These are phyloP conservation scores for Candidula unifasciata DNA, from an alignment of 2,888 invertebrate species.

Conservation along the genomic window DNA sequence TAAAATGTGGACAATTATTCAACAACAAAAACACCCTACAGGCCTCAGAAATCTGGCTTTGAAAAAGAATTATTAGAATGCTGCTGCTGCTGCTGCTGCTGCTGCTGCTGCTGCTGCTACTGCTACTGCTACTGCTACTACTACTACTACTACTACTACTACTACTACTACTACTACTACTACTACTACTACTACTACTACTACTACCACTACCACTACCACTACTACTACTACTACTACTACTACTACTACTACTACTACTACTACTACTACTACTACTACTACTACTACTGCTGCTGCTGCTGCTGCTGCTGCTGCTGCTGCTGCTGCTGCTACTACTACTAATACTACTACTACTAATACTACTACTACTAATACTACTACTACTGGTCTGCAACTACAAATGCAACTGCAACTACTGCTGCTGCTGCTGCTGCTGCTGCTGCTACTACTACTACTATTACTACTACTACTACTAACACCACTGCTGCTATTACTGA, in stretches of 20 bases:
- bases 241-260: conserved; percentile 38
- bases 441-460: conserved; percentile 27
- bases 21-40: no score
- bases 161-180: conserved; percentile 31
- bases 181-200: conserved; percentile 25
- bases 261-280: not conserved
- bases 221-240: conserved; percentile 22
- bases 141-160: conserved; percentile 31
- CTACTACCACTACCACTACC: conserved; percentile 23
- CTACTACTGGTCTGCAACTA: not conserved
- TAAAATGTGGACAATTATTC: no score
- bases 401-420: conserved; percentile 12
- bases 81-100: conserved; percentile 43
- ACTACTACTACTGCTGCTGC: no score
- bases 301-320: no score
- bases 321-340: no score
- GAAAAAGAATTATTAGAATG: no score
- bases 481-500: no score
- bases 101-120: conserved; percentile 48
- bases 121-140: conserved; percentile 38
- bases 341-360: no score
- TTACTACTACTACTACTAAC: no score
- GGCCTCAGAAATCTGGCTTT: no score
- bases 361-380: no score
- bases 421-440: conserved; percentile 23